Percentiles rank a stretch among this genome's conserved stretches.
These are phyloP conservation scores for Leptinotarsa texana DNA, from an alignment of 1,140 invertebrate genomes.

Conservation along the genomic window DNA sequence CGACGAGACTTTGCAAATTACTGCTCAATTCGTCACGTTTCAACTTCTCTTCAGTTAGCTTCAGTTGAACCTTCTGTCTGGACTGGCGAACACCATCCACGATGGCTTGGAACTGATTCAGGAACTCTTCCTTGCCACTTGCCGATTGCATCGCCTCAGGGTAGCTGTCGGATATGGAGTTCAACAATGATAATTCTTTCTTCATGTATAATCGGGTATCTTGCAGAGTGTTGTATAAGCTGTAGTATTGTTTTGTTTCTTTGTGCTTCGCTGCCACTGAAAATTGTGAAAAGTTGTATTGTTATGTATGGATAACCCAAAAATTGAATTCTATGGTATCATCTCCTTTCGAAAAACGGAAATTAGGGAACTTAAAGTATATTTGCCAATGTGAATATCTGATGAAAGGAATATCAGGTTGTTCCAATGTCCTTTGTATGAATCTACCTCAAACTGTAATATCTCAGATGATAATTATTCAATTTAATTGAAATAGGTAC, in stretches of 20 bases:
- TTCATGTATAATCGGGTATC: constrained; percentile 90
- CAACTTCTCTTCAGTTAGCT: constrained; percentile 69
- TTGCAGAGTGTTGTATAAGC: constrained; percentile 93
- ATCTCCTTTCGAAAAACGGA: no score
- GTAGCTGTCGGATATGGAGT: constrained; percentile 94
- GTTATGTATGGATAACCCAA: no score
- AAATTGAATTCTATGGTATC: no score
- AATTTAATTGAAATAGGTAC: constrained; percentile 63
- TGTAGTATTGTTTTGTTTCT: constrained; percentile 97
- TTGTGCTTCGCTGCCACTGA: constrained; percentile 90
- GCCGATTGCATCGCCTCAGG: constrained; percentile 74
- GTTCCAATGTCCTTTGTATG: no score
- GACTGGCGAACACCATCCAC: constrained; percentile 83
- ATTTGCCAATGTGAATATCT: no score
- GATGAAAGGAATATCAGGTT: no score
- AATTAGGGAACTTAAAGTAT: no score
- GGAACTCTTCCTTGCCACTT: constrained; percentile 80
- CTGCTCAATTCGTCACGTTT: constrained; percentile 72
- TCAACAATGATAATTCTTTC: constrained; percentile 88
- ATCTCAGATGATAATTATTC: no score
- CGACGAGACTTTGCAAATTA: constrained; percentile 72
- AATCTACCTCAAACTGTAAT: no score
- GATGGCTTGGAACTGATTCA: constrained; percentile 86
- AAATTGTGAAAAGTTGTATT: constrained; percentile 48
- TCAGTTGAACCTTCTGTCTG: constrained; percentile 70